These are phyloP conservation scores for Girardinichthys multiradiatus DNA, from an alignment of 2,113 vertebrate genomes.

Conservation along the genomic window DNA sequence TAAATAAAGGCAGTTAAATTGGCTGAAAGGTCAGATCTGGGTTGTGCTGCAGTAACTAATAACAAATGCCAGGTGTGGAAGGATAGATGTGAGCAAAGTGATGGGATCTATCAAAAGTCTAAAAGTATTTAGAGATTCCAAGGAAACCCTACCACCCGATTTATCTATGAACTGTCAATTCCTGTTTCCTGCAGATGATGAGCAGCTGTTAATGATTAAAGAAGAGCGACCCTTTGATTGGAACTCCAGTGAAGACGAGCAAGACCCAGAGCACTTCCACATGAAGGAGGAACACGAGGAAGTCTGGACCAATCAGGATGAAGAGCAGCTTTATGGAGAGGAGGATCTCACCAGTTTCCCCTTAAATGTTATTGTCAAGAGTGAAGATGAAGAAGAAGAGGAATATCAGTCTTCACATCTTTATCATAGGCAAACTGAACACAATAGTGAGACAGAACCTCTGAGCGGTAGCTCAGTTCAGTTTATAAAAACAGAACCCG, in stretches of 20 bases:
- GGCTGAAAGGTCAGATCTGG: too few relatives aligned
- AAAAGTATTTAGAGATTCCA: too few relatives aligned
- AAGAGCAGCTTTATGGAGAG: background rate
- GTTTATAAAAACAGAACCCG: slow-evolving; percentile 6
- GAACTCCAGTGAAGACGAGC: background rate
- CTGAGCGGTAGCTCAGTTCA: background rate
- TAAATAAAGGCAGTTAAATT: too few relatives aligned
- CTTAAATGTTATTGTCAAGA: slow-evolving; percentile 4
- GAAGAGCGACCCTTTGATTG: slow-evolving; percentile 1
- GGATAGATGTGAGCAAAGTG: too few relatives aligned
- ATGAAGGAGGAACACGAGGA: slow-evolving; percentile 8
- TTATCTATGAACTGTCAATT: background rate
- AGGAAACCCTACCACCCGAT: too few relatives aligned
- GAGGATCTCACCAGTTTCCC: background rate
- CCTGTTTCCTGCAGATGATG: slow-evolving; percentile 10
- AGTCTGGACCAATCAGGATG: background rate
- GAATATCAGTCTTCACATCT: background rate
- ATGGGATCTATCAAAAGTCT: too few relatives aligned
- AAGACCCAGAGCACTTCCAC: background rate
- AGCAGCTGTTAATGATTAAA: slow-evolving; percentile 11
- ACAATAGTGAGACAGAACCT: background rate
- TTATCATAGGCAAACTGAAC: background rate
- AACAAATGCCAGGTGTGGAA: too few relatives aligned
- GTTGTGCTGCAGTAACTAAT: too few relatives aligned
- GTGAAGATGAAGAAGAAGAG: slow-evolving; percentile 3